These are phyloP conservation scores for Drosophila mulleri DNA, from an alignment of 2,888 invertebrate species.

Conservation along the genomic window DNA sequence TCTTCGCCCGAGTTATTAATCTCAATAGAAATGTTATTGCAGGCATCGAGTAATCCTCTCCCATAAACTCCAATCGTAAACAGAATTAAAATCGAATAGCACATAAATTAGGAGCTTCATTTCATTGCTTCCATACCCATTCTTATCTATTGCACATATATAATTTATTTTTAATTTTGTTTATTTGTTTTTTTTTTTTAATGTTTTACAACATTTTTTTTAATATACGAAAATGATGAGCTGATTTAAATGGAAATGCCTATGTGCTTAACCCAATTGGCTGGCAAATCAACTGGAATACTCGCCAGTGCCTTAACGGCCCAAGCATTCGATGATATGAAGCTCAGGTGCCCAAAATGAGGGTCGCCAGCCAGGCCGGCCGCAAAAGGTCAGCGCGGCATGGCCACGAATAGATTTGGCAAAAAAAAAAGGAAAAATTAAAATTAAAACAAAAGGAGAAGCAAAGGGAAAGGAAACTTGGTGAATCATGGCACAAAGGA, in stretches of 20 bases:
- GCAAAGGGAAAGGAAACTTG: slow-evolving; percentile 20
- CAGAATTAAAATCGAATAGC: not conserved
- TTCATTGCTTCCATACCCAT: slow-evolving; percentile 11
- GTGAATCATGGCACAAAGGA: slow-evolving; percentile 55
- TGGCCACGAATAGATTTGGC: slow-evolving; percentile 40
- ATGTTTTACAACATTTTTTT: slow-evolving; percentile 9
- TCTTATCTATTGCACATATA: not conserved
- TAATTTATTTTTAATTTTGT: not conserved
- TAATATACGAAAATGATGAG: slow-evolving; percentile 22
- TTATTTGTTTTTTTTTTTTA: not conserved
- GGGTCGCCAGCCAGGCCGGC: slow-evolving; percentile 3
- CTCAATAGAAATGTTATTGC: not conserved
- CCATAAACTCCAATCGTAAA: not conserved
- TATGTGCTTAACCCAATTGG: slow-evolving; percentile 37
- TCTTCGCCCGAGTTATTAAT: not conserved
- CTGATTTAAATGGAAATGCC: slow-evolving; percentile 54
- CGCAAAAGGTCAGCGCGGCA: slow-evolving; percentile 64
- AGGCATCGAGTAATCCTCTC: not conserved
- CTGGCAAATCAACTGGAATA: slow-evolving; percentile 47
- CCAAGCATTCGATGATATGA: slow-evolving; percentile 9
- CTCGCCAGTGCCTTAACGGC: slow-evolving; percentile 15
- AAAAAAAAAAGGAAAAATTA: slow-evolving; percentile 5
- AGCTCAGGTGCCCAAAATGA: slow-evolving; percentile 3
- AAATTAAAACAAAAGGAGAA: slow-evolving; percentile 24
- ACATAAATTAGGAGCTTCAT: not conserved